Evolutionary conservation across 2,888 invertebrate species (phyloP), one percentile per base, ranked within the genome.

Genomic region (Chaetogeoica ovagalla): DNA sequence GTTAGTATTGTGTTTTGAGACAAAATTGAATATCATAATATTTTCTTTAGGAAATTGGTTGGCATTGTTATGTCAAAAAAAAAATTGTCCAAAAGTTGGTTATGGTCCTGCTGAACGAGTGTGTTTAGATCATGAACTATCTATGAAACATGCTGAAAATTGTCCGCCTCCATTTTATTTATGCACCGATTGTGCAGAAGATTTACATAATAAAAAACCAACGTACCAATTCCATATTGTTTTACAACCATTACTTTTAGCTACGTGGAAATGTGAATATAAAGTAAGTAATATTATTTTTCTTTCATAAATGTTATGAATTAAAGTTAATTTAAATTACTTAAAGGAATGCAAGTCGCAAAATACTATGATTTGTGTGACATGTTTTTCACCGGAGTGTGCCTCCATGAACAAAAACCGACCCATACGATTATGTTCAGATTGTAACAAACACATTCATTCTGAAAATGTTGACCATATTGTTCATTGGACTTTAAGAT

Each of bases 361-460:
- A 0, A 95, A 97, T 84, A 97, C 97, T 86, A 97, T 98, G 77
- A 77, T 77, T 30, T 63, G 77, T 19, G 77, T 77, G 21, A 96
- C 98, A 71, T 99, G 99, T 86, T 98, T 98, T 87, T 95, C 96
- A 0, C 94, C 93, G 69, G 98, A 98, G 86, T 99, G 99, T 86
- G 96, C 96, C 62, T 95, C 95, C 85, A 95, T 95, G 86, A 98
- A 98, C 86, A 94, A 96, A 52, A 96, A 97, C 86, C 94, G 96
- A 85, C 99, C 99, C 2, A 96, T 98, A 83, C 91, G 98, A 70
- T 96, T 95, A 86, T 96, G 96, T 86, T 90, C 91, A 83, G 94
- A 95, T 85, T 96, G 96, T 85, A 94, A 96, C 87, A 92, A 93
- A 84, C 94, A 92, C 86, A 90, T 95, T 0, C 96, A 96, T 87